Conservation (phyloP, 2,113 vertebrate species). For the Protobothrops flavoviridis region DNA sequence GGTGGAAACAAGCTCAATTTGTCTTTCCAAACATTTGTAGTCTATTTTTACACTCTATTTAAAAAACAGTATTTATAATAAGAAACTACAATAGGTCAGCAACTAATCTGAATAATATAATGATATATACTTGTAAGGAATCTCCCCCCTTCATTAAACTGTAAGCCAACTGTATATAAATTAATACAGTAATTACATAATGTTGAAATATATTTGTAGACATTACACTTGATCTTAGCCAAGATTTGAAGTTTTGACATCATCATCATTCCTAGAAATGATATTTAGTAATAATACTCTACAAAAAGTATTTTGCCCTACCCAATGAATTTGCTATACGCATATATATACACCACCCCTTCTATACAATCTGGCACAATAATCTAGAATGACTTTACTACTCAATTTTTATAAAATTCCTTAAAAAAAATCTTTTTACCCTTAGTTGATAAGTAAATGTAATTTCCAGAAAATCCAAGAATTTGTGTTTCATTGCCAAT, state of each 20-base stretch:
- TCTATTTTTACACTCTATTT: background rate
- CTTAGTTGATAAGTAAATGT: background rate
- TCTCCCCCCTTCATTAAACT: background rate
- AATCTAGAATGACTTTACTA: background rate
- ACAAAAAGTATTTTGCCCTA: background rate
- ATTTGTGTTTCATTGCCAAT: background rate
- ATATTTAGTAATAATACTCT: background rate
- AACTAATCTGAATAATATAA: background rate
- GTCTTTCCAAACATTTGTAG: background rate
- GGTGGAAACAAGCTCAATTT: background rate
- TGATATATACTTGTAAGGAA: background rate
- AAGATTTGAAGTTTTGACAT: background rate
- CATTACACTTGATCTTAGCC: background rate
- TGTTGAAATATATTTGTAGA: background rate
- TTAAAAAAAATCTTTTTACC: background rate
- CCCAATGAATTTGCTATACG: background rate
- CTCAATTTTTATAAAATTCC: background rate
- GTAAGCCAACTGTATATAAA: background rate
- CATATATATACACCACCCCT: background rate
- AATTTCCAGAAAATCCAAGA: background rate
- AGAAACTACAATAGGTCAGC: background rate
- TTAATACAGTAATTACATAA: background rate
- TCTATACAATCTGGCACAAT: background rate
- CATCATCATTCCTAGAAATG: background rate
- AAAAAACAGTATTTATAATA: conserved; percentile 17